Evolutionary conservation across 2,888 invertebrate genomes (phyloP), one percentile per base, ranked within the genome.

Genomic region (Odontocolon sp.): DNA sequence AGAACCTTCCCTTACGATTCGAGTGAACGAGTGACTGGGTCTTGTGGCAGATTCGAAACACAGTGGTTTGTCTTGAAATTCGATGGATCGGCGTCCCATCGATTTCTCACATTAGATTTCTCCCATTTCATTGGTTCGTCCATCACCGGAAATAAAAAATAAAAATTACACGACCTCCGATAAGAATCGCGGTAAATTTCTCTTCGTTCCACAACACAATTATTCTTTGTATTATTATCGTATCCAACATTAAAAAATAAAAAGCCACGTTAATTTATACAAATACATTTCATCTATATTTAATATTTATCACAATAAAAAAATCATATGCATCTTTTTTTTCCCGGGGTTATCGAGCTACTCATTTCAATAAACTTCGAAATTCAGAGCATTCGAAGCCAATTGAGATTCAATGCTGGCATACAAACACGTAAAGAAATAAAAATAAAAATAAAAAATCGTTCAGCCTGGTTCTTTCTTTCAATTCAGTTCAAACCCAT

Each of bases 61-160:
- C 21, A 47, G 9, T 3, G 9, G 6, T 16, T 31, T 66, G 54
- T 54, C 54, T 42, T 14, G 31, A 42, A 11, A 40, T 9, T 54
- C 52, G 54, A 66, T 66, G 40, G 54, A 66, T 66, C 42, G 42
- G 52, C 54, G 31, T 31, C 21, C n/a, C 54, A 66, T 54, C 42
- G 54, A 66, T 54, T 54, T 54, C 26, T 54, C 52, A 54, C 54
- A 42, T 40, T 8, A 36, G 14, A 38, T 57, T 57, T 26, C 38
- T 16, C 57, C n/a, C 47, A 1, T 8, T 8, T 14, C 45, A n/a
- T 45, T 8, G 47, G n/a, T 38, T 26, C 21, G 56, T 0, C 9
- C 31, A 18, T 40, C 36, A n/a, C 4, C 6, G 5, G 2, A 38
- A 8, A 36, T 38, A 42, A 31, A 45, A 57, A 59, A 42, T 0